Evolutionary conservation across 2,113 vertebrate genomes (phyloP).

Genomic region (Gracilinanus agilis): DNA sequence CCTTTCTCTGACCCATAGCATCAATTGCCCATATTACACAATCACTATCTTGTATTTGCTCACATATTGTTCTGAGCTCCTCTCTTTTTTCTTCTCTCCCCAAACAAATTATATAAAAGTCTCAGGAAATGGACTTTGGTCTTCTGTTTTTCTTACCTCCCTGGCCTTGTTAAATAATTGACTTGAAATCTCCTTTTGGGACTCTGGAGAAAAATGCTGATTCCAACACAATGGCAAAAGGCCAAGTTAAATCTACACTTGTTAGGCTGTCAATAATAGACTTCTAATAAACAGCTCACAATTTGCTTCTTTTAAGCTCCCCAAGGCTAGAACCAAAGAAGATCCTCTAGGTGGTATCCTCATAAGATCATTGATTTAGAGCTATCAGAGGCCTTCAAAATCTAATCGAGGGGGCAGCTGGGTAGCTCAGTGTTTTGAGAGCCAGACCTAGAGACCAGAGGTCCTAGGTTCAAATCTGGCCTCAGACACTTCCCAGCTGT

Average conservation of each 20-base stretch:
- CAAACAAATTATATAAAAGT: slow-evolving; percentile 5
- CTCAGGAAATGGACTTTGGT: background rate
- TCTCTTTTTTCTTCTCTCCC: background rate
- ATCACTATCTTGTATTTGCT: background rate
- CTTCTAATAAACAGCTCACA: background rate
- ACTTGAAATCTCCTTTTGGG: background rate
- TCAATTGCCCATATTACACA: background rate
- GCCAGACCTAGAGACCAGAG: no score
- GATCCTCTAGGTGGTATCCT: background rate
- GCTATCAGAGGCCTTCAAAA: no score
- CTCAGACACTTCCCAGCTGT: no score
- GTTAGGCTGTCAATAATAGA: background rate
- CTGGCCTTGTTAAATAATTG: background rate
- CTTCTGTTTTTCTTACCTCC: background rate
- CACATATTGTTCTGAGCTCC: background rate
- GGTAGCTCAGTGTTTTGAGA: no score
- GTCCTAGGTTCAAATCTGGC: no score
- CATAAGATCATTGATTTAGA: background rate
- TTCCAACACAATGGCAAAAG: background rate
- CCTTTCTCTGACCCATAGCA: background rate
- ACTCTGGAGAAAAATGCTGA: background rate
- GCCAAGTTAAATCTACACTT: no score
- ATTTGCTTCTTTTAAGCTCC: background rate
- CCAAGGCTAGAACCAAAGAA: background rate
- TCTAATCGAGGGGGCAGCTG: no score